Percentiles rank a stretch among this genome's conserved stretches.
phyloP scores from a whole-genome alignment of 2,888 invertebrate genomes.

The Andricus curvator region DNA sequence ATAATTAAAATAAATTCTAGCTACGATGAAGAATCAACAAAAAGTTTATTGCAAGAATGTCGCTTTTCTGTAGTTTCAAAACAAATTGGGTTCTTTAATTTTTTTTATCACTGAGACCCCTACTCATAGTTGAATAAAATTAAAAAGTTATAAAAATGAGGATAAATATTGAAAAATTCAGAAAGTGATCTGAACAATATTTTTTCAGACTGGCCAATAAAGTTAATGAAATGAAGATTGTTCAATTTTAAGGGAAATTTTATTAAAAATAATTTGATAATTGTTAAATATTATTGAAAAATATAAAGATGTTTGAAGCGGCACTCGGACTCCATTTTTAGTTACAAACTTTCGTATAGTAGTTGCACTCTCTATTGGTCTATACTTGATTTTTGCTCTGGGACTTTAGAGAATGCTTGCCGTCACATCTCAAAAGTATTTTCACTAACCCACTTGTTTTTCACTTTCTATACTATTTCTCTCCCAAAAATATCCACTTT shows the following conservation, averaged over 20 bases:
- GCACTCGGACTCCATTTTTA: constrained; percentile 47
- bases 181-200: not conserved
- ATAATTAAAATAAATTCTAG: not conserved
- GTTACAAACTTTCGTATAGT: constrained; percentile 49
- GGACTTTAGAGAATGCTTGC: constrained; percentile 64
- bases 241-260: not conserved
- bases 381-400: constrained; percentile 58
- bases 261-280: too few species aligned
- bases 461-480: constrained; percentile 43
- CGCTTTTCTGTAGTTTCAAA: too few species aligned
- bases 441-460: constrained; percentile 45
- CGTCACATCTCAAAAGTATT: constrained; percentile 53
- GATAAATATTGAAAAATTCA: not conserved
- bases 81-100: not conserved
- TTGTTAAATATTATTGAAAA: not conserved
- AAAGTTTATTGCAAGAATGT: not conserved
- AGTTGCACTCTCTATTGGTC: constrained; percentile 57
- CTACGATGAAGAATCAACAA: not conserved
- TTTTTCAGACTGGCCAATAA: not conserved
- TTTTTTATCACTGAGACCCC: not conserved
- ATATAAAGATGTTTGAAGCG: not conserved
- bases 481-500: constrained; percentile 36
- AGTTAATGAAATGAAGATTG: not conserved
- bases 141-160: not conserved
- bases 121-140: not conserved